Conservation (phyloP, 2,113 vertebrate species). For the Corythaixoides concolor region DNA sequence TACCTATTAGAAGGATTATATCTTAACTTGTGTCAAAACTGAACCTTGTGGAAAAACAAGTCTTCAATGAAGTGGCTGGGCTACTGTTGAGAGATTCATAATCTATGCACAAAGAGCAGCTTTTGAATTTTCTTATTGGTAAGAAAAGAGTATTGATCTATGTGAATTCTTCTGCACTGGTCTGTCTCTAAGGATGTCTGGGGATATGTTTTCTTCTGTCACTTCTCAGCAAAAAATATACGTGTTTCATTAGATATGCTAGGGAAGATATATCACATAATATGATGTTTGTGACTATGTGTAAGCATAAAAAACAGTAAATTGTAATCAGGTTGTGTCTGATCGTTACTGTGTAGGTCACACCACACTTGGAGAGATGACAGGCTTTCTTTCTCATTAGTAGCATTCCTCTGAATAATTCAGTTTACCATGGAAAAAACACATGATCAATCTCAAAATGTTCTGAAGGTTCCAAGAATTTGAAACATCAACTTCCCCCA, state of each 20-base stretch:
- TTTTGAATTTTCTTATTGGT: not conserved
- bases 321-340: not conserved
- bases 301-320: not conserved
- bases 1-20: not conserved
- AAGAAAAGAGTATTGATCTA: not conserved
- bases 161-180: not conserved
- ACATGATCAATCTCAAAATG: not conserved
- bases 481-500: not conserved
- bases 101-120: not conserved
- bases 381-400: slow-evolving; percentile 20
- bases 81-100: not conserved
- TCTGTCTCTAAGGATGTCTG: not conserved
- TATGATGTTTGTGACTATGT: not conserved
- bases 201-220: not conserved
- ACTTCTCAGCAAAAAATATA: not conserved
- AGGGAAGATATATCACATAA: not conserved
- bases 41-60: not conserved
- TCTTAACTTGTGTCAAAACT: not conserved
- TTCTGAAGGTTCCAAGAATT: slow-evolving; percentile 46
- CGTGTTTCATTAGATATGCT: fast-evolving
- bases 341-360: not conserved
- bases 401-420: not conserved
- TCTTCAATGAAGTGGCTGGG: not conserved
- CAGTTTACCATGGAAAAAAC: slow-evolving; percentile 11
- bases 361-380: not conserved